Percentiles rank a stretch among this genome's conserved stretches.
phyloP scores from a whole-genome alignment of 2,113 vertebrate species.

The Conger conger region DNA sequence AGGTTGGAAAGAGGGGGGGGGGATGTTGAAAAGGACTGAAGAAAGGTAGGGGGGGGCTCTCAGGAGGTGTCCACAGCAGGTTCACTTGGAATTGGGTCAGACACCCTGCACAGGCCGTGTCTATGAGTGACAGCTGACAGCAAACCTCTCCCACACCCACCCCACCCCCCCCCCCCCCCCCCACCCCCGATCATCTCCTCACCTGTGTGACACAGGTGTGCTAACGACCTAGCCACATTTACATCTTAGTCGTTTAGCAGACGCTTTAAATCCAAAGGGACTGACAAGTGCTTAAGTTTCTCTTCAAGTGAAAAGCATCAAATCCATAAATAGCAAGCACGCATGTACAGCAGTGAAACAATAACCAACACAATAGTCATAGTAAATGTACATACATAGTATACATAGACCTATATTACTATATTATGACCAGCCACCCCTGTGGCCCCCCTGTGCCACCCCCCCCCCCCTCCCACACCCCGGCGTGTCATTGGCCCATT shows the following conservation, averaged over 20 bases:
- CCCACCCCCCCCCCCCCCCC: neutral
- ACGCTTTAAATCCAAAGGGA: no score
- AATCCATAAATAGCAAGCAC: no score
- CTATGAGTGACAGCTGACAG: neutral
- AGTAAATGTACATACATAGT: no score
- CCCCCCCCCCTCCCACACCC: neutral
- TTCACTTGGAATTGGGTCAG: neutral
- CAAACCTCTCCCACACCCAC: no score
- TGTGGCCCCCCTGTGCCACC: neutral
- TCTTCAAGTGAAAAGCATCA: no score
- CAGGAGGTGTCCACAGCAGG: neutral
- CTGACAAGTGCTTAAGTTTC: no score
- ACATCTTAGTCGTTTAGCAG: no score
- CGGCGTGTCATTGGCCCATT: conserved; percentile 22
- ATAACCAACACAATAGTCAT: no score
- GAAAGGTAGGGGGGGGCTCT: neutral
- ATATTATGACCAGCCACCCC: neutral
- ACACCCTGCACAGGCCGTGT: no score
- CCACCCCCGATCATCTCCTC: neutral
- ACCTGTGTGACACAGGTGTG: neutral
- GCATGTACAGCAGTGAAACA: no score
- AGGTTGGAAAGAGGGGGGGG: neutral
- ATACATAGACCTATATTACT: no score
- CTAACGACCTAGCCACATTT: no score
- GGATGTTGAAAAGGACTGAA: neutral